Evolutionary conservation across 2,888 invertebrate species (phyloP), one percentile per base, ranked within the genome.

Genomic region (Augochlorella aurata): DNA sequence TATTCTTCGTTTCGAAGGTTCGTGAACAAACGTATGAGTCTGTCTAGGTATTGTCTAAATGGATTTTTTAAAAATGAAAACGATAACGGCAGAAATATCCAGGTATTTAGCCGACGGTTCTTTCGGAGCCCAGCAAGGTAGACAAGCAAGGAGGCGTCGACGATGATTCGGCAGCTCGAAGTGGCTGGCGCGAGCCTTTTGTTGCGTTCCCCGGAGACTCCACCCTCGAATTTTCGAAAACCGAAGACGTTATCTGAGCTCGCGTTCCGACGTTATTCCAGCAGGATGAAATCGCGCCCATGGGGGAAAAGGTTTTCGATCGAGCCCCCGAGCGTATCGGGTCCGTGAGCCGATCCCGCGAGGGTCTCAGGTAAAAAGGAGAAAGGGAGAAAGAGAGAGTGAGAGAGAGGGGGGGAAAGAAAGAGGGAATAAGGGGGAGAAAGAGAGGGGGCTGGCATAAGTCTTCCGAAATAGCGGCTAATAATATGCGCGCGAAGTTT

Each of bases 401-500:
- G 10, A 21, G n/a, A 10, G 21, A 18, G 10, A 3, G 63, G 9
- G 29, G 1, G 14, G 16, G 63, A 7, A 4, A 12, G 45, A 44
- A 1, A 7, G 45, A n/a, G 74, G 14, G 2, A 58, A 24, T 24
- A 14, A 14, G 24, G 12, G 58, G 24, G 24, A 24, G 24, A 24
- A 24, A 24, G 74, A 61, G 58, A 65, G 79, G 72, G 79, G 70
- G 66, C 65, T 49, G 78, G 77, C 77, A 81, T 82, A 85, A 87
- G 89, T 86, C 89, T 87, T 82, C 84, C 82, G 87, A 86, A 82
- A 87, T 88, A 86, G 85, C 89, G 81, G 87, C 87, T 92, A 93
- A 92, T 93, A 90, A 92, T 92, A 93, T 91, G 92, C 93, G 87
- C 86, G 90, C 85, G 82, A 90, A 92, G 90, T 93, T 92, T 91